Conservation (phyloP, 2,113 vertebrate genomes). For the Trochalopteron elliotii region DNA sequence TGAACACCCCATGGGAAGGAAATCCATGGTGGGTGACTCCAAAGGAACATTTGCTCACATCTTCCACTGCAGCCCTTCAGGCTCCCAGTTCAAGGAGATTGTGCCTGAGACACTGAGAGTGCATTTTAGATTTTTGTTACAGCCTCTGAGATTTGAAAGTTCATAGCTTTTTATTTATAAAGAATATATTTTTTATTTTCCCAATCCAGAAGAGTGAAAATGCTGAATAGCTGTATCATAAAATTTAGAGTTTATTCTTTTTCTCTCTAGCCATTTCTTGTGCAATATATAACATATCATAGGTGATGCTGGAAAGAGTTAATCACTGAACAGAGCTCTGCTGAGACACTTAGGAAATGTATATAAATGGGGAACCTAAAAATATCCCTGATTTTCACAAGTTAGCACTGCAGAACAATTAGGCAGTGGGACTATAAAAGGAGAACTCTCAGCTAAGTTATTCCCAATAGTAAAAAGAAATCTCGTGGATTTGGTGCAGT, state of each 20-base stretch:
- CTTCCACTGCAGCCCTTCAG: background rate
- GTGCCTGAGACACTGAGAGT: background rate
- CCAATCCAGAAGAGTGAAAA: background rate
- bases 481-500: background rate
- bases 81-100: background rate
- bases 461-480: background rate
- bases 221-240: background rate
- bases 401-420: conserved; percentile 8
- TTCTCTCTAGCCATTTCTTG: background rate
- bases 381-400: background rate
- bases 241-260: background rate
- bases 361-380: conserved; percentile 15
- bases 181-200: background rate
- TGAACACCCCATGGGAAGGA: fast-evolving
- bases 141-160: background rate
- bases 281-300: fast-evolving
- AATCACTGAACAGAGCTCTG: background rate
- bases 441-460: background rate
- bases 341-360: background rate
- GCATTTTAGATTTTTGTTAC: background rate
- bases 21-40: background rate
- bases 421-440: background rate
- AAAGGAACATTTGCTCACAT: background rate
- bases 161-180: background rate
- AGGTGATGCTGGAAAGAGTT: background rate